Base-by-base conservation (phyloP, 1,140 invertebrate species). In the Dendroctonus ponderosae region DNA sequence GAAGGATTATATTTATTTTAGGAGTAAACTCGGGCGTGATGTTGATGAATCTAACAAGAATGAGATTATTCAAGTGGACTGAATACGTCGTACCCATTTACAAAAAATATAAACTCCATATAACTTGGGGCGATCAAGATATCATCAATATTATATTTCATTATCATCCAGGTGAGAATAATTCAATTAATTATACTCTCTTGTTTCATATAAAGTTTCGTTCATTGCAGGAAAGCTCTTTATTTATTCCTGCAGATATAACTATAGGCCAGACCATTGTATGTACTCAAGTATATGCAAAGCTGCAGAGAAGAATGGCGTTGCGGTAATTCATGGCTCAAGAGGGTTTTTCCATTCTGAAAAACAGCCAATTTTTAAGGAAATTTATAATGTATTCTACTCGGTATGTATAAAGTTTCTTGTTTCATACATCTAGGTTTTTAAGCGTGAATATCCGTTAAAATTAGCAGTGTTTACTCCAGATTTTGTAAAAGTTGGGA, bases 121-220 rank as follows among this genome's bases (percentile, higher is more conserved):
- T 97, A 51, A 94, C 92, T 5, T 97, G 93, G 92, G 96, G 95
- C n/a, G 95, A 98, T 81, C 96, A 98, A 80, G 95, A 97, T 82
- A 93, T 98, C 64, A 94, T 98, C 68, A 98, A 98, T 78, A 95
- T 97, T 69, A 90, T 96, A 72, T 97, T 97, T 78, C 90, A 94
- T 80, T 92, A 89, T 80, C 89, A 96, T 84, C 88, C 92, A 72
- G 86, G 87, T 89, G 68, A 63, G 53, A 15, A 44, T 44, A 44
- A 44, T 44, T 40, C 41, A 40, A 56, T 5, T 56, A 14, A 7
- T 40, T 40, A 41, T 12, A 8, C n/a, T 56, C 40, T 26, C 1
- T 26, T 26, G 1, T 26, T 26, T 26, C 26, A 26, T 3, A 3
- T 26, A 26, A 26, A 26, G 26, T 40, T 40, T 11, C 39, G 11